phyloP scores from a whole-genome alignment of 2,797 vertebrate genomes.

The Sarcophilus harrisii region DNA sequence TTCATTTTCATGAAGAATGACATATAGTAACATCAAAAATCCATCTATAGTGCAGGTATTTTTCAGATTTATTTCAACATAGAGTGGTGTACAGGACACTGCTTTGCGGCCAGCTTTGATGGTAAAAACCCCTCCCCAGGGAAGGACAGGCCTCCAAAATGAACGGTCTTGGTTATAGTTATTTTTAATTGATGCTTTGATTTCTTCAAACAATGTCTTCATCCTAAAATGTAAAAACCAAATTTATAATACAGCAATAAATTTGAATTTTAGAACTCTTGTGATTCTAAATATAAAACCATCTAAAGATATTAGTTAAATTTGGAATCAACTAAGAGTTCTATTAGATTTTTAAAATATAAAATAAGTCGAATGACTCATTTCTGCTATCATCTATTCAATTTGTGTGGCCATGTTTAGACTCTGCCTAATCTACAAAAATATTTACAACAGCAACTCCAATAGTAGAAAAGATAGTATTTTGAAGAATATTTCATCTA shows the following conservation, averaged over 20 bases:
- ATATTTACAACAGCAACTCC: not conserved
- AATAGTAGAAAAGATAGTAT: not conserved
- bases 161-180: conserved; percentile 91
- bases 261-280: conserved; percentile 36
- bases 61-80: conserved; percentile 92
- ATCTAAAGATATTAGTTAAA: conserved; percentile 32
- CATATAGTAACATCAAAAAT: conserved; percentile 94
- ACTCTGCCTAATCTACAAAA: not conserved
- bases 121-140: conserved; percentile 93
- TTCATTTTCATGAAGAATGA: conserved; percentile 93
- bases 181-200: conserved; percentile 93
- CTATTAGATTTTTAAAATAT: not conserved
- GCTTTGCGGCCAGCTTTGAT: conserved; percentile 93
- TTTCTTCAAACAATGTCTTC: conserved; percentile 95
- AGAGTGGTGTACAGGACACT: conserved; percentile 92
- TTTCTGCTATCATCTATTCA: conserved; percentile 46
- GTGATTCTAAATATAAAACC: conserved; percentile 33
- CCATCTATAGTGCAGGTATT: conserved; percentile 96
- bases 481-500: not conserved
- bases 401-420: not conserved
- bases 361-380: not conserved
- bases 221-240: conserved; percentile 84
- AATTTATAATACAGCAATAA: conserved; percentile 52
- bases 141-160: conserved; percentile 94
- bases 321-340: not conserved